These are phyloP conservation scores for Sabatieria punctata DNA, from an alignment of 2,888 invertebrate species.

Conservation along the genomic window DNA sequence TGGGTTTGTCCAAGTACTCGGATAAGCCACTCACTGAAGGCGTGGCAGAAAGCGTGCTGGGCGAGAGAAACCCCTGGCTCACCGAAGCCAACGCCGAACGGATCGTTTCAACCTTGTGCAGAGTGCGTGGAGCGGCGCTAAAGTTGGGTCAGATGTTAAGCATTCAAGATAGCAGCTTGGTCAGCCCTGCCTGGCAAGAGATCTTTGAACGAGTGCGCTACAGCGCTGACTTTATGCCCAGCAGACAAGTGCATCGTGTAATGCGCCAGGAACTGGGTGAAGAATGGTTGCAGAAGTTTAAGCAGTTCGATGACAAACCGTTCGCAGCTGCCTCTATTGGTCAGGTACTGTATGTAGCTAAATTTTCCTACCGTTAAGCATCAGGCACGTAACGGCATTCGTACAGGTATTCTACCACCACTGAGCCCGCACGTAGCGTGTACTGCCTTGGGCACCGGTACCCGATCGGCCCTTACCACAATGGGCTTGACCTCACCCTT, in stretches of 20 bases:
- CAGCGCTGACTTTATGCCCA: slow-evolving; percentile 97
- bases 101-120: slow-evolving; percentile 88
- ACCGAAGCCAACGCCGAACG: slow-evolving; percentile 45
- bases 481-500: too few relatives aligned
- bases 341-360: slow-evolving; percentile 31
- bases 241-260: slow-evolving; percentile 64
- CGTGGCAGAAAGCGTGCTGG: slow-evolving; percentile 66
- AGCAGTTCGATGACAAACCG: slow-evolving; percentile 69
- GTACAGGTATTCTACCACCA: too few relatives aligned
- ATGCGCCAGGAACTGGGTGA: slow-evolving; percentile 59
- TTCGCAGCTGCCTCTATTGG: slow-evolving; percentile 97
- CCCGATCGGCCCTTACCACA: too few relatives aligned
- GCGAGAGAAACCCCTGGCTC: slow-evolving; percentile 43
- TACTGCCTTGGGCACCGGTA: too few relatives aligned
- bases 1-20: slow-evolving; percentile 45
- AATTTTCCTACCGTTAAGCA: too few relatives aligned
- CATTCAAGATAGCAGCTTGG: slow-evolving; percentile 69
- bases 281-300: slow-evolving; percentile 57
- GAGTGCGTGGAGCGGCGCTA: slow-evolving; percentile 84
- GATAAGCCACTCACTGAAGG: slow-evolving; percentile 41
- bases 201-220: slow-evolving; percentile 91
- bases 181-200: slow-evolving; percentile 71
- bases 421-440: too few relatives aligned
- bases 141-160: slow-evolving; percentile 94
- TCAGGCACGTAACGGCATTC: too few relatives aligned